Conservation (phyloP, 2,797 vertebrate species). For the Gymnopithys bicolor region DNA sequence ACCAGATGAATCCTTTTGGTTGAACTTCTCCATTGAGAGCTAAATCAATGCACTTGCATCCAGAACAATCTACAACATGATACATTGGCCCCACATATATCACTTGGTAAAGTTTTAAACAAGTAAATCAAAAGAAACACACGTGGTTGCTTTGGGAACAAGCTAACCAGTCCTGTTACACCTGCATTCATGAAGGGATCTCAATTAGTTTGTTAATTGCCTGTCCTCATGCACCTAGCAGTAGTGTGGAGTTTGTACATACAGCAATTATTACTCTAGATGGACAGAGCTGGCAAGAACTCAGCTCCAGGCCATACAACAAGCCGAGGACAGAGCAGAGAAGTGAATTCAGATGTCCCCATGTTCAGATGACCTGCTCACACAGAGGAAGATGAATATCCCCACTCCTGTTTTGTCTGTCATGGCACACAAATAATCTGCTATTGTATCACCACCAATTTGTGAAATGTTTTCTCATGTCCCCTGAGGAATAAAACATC, state of each 20-base stretch:
- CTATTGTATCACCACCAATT: neutral
- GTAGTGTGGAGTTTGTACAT: fast-evolving
- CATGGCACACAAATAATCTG: neutral
- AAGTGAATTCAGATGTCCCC: neutral
- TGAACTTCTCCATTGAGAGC: neutral
- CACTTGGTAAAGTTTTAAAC: neutral
- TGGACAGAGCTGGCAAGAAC: neutral
- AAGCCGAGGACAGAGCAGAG: neutral
- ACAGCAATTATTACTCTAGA: neutral
- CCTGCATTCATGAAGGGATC: neutral
- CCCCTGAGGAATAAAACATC: neutral
- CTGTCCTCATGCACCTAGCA: neutral
- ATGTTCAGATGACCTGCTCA: neutral
- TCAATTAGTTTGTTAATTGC: neutral
- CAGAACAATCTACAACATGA: neutral
- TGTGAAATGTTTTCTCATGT: neutral
- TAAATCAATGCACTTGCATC: neutral
- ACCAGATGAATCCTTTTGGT: neutral
- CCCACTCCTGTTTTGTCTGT: neutral
- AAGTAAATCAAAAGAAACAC: neutral
- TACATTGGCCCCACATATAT: neutral
- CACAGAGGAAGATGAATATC: neutral
- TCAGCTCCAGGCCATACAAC: neutral
- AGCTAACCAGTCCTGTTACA: neutral
- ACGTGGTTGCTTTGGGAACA: neutral